Base-by-base conservation (phyloP, 2,113 vertebrate genomes). In the Promerops cafer region DNA sequence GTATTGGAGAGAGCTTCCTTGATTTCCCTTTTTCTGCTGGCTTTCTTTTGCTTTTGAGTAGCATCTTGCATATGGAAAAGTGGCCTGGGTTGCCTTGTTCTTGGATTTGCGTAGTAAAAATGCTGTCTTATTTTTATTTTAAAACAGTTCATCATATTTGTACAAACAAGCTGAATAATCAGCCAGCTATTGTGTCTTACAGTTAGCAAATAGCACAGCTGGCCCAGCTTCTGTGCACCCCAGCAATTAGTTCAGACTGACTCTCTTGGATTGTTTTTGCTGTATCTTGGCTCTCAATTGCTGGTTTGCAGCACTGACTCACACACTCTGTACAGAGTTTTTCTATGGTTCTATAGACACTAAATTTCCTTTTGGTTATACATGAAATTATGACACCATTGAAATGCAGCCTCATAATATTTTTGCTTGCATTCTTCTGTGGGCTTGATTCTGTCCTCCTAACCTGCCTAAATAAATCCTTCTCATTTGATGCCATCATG, bases 141-240 rank as follows among this genome's bases (percentile, higher is more conserved):
- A 28, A 71, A 79, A 49, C 45, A 79, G 24, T 71, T 76, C 33
- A 20, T 75, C 33, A 3, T 78, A 65, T 90, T 92, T 83, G 50
- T 65, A 44, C 71, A 90, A 87, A 88, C 65, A 87, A 39, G 88
- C 37, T 85, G 70, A 90, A 74, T 92, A 91, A 94, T 94, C 65
- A 96, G 89, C 61, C 65, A 77, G 47, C 70, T 75, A 22, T 85
- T 95, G 75, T 33, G 2, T 88, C 57, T 50, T 71, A 84, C 57
- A 61, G 91, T 77, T 93, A 87, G 64, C 14, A 5, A 87, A 40
- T 5, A 35, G 70, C 83, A 77, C 91, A 96, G 97, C 96, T 95
- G 95, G 85, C 66, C 90, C 59, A 80, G 83, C 77, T 92, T 83
- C 83, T 90, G 19, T 53, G 76, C 65, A 70, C 28, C 77, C 28